Base-by-base conservation (phyloP, 1,140 invertebrate species). In the Lepidurus arcticus region DNA sequence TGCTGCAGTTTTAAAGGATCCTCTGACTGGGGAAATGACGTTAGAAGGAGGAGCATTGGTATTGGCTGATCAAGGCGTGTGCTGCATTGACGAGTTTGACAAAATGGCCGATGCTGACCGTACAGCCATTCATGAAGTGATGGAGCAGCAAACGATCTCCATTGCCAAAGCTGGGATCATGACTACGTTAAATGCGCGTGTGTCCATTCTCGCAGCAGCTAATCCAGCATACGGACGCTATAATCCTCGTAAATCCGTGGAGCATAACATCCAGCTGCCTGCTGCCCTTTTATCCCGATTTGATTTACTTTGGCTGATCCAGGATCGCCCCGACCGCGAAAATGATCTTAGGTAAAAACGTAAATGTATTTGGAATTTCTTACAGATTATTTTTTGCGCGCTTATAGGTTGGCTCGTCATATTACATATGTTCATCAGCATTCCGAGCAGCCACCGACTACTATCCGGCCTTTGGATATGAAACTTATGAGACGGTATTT, bases 111-210 rank as follows among this genome's bases (percentile, higher is more conserved):
- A 99, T 79, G 84, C 85, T 13, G 98, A 99, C 86, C 89, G 97
- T 82, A 98, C 96, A 0, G 95, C 98, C 65, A 99, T 99, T 82
- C 98, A 99, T 84, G 98, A 99, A 87, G 96, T 97, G 7, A 99
- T 99, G 98, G 98, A 99, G 88, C 98, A 99, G 83, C 98, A 99
- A 86, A 99, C 98, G 1, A 98, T 99, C 81, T 98, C 96, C 73
- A 99, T 99, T 84, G 97, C 98, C 11, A 99, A 99, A 88, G 98
- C 97, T 75, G 98, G 98, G 75, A 99, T 99, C 81, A 95, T 99
- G 92, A 98, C 98, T 0, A 95, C 94, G 44, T 85, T 99, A 24
- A 99, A 99, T 87, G 97, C 97, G 0, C 89, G 97, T 80, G 95
- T 97, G 8, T 97, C 97, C 1, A 99, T 99, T 83, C 87, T 99